phyloP scores from a whole-genome alignment of 1,140 invertebrate genomes.

The Zaprionus africanus region DNA sequence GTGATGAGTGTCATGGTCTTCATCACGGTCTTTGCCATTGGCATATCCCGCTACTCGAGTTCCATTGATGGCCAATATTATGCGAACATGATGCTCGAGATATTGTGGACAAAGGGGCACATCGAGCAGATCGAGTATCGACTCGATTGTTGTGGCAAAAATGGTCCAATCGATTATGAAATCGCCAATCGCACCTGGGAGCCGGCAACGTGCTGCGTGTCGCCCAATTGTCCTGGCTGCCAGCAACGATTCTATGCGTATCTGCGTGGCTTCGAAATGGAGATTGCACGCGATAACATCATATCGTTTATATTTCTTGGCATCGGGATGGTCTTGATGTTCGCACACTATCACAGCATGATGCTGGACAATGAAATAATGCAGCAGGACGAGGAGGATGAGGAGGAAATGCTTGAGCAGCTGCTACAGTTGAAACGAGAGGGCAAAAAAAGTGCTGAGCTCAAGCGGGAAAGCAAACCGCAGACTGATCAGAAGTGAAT shows the following conservation, averaged over 20 bases:
- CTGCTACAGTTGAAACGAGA: background rate
- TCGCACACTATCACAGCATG: background rate
- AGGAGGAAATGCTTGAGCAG: background rate
- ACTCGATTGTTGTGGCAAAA: slow-evolving; percentile 54
- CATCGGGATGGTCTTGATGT: slow-evolving; percentile 33
- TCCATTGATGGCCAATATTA: slow-evolving; percentile 8
- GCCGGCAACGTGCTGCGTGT: slow-evolving; percentile 43
- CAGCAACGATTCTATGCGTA: background rate
- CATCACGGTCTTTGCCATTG: slow-evolving; percentile 33
- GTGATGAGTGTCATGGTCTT: slow-evolving; percentile 12
- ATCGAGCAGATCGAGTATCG: slow-evolving; percentile 30
- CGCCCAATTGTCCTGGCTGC: slow-evolving; percentile 45
- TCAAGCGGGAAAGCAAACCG: too few relatives aligned
- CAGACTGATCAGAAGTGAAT: too few relatives aligned
- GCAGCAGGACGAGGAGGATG: background rate
- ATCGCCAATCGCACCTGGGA: slow-evolving; percentile 48
- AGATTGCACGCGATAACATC: slow-evolving; percentile 62
- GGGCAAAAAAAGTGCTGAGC: too few relatives aligned
- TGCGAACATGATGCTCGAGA: slow-evolving; percentile 21
- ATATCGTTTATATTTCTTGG: slow-evolving; percentile 30
- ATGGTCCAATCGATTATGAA: slow-evolving; percentile 48
- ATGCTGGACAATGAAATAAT: slow-evolving; percentile 5
- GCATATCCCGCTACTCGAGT: slow-evolving; percentile 1
- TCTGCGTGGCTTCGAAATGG: slow-evolving; percentile 44
- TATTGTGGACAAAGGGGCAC: slow-evolving; percentile 25